Evolutionary conservation across 2,888 invertebrate species (phyloP), one percentile per base, ranked within the genome.

Genomic region (Eutolmus rufibarbis): DNA sequence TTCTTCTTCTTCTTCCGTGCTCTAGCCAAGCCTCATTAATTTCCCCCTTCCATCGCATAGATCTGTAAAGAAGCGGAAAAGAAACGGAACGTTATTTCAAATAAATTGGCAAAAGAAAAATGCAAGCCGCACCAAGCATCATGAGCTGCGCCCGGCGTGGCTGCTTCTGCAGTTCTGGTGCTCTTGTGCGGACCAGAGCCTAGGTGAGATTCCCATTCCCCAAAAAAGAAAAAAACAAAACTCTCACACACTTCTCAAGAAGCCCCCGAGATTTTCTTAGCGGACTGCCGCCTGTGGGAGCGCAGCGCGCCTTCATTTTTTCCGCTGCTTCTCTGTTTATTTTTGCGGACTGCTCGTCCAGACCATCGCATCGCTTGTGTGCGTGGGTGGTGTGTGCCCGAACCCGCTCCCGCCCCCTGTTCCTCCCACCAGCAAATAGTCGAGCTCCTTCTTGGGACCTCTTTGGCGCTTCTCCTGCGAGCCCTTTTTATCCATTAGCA

Each of bases 11-110:
- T 40, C 23, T 88, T 84, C 88, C 87, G 81, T 87, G 86, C 88
- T 88, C 87, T 88, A 88, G 89, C 88, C 89, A 89, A 88, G 88
- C 88, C 88, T 89, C 89, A 89, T 87, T 82, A 66, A 56, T 88
- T 88, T 89, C 89, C 89, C 89, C 89, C 89, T 89, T 87, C 89
- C 89, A 89, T 89, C 86, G 88, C 88, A 89, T 88, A 86, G 86
- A 89, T 88, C 89, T 89, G 89, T 79, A 89, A 88, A 66, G 28
- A 28, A 66, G 43, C n/a, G 66, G 19, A 51, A 81, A 87, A 87
- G 76, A 87, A 87, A 74, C 66, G 51, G 86, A 77, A 51, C 74
- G 74, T 74, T 74, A 51, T 46, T 46, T 46, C 7, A 7, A 34
- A 46, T 37, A 76, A 77, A 77, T 34, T 14, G 37, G n/a, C 31